Conservation (phyloP, 2,888 invertebrate species). For the Pseudococcus longispinus region DNA sequence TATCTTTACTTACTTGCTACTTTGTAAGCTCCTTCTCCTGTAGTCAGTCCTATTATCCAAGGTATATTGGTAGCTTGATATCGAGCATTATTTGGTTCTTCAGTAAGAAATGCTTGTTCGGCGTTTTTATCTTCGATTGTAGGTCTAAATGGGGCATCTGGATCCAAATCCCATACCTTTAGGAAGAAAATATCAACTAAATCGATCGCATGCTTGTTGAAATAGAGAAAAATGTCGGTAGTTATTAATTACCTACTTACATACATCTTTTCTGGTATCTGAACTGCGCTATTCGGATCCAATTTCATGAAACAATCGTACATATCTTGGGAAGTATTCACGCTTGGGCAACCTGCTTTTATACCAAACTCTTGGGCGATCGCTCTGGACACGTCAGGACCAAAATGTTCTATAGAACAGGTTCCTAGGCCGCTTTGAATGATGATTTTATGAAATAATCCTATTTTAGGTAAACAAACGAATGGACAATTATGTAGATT, state of each 20-base stretch:
- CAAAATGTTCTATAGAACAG: background rate
- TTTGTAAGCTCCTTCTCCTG: conserved; percentile 32
- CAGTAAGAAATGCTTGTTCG: background rate
- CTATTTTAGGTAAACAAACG: conserved; percentile 62
- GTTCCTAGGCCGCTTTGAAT: conserved; percentile 71
- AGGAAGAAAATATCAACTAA: background rate
- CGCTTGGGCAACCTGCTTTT: background rate
- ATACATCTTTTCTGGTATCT: background rate
- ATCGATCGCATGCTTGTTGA: too few species aligned
- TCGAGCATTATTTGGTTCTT: background rate
- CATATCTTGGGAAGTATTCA: background rate
- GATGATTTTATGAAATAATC: conserved; percentile 75
- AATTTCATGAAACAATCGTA: conserved; percentile 18
- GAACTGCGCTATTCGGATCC: background rate
- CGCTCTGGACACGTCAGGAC: background rate
- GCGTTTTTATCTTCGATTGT: background rate
- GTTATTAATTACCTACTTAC: background rate
- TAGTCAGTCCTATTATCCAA: background rate
- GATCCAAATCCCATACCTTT: conserved; percentile 36
- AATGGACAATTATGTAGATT: background rate
- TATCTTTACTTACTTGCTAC: background rate
- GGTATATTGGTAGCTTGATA: background rate
- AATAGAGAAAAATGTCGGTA: too few species aligned
- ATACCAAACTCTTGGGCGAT: background rate
- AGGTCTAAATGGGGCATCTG: background rate